These are phyloP conservation scores for Ctenopoma multispine DNA, from an alignment of 2,797 vertebrate species.

Conservation along the genomic window DNA sequence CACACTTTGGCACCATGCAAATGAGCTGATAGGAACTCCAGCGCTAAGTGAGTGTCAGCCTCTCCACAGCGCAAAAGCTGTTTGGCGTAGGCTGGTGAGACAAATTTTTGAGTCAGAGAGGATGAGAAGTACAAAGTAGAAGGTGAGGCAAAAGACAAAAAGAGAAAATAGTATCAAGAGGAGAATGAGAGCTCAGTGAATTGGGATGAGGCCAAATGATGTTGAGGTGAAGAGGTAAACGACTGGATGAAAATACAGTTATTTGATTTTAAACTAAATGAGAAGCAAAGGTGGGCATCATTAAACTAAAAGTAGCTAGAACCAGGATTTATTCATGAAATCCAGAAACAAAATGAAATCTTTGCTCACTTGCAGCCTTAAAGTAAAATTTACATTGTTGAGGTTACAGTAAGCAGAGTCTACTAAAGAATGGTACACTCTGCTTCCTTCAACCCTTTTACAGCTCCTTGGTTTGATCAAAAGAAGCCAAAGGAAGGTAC, in stretches of 20 bases:
- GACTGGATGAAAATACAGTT: conserved; percentile 10
- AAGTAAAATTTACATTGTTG: conserved; percentile 9
- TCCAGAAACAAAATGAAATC: not conserved
- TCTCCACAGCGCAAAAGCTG: conserved; percentile 35
- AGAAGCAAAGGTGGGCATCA: not conserved
- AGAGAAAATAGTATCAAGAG: conserved; percentile 39
- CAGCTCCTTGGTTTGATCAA: conserved; percentile 9
- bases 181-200: conserved; percentile 29
- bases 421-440: not conserved
- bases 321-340: not conserved
- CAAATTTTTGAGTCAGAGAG: conserved; percentile 47
- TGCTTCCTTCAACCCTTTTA: not conserved
- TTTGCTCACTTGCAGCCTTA: not conserved
- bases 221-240: conserved; percentile 45
- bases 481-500: conserved; percentile 23
- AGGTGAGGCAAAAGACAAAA: conserved; percentile 53
- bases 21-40: conserved; percentile 66
- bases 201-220: conserved; percentile 35
- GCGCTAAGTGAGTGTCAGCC: conserved; percentile 55
- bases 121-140: conserved; percentile 27
- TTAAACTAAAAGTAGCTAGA: not conserved
- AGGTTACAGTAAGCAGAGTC: conserved; percentile 11
- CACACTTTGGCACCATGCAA: conserved; percentile 58
- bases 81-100: conserved; percentile 54
- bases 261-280: conserved; percentile 25